Base-by-base conservation (phyloP, 1,140 invertebrate species). In the Rhopalosiphum padi region DNA sequence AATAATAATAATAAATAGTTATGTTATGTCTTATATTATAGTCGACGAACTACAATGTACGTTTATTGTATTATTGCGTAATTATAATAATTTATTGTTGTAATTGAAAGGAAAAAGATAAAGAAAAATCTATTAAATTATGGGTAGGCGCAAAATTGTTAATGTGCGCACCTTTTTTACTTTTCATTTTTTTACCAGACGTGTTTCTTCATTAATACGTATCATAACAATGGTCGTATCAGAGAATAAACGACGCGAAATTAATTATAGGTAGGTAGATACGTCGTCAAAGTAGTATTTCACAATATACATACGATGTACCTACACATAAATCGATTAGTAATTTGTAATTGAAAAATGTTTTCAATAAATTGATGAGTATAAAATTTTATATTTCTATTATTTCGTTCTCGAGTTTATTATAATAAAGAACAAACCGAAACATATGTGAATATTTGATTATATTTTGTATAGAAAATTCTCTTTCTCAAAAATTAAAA, bases 61-160 rank as follows among this genome's bases (percentile, higher is more conserved):
- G 41, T 85, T 88, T 88, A 88, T 88, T 88, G 46, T 88, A 88
- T 35, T 48, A 88, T 53, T 88, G 35, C 7, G 46, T 22, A 88
- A 88, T 53, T 25, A 77, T 77, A n/a, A n/a, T 77, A 15, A 77
- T 77, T n/a, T 77, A 46, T 48, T 87, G 86, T 87, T n/a, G 48
- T 88, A 22, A 88, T 53, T 51, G 87, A 88, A 88, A 88, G 48
- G 48, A 88, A 88, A 51, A 37, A 88, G 25, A 48, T 88, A 53
- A 51, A 51, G 48, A 48, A 51, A 46, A 30, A 46, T 43, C 18
- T 51, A 51, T 88, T 22, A 30, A 88, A 53, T 88, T 18, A 22
- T 53, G 21, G 23, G 23, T 23, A 51, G 46, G 87, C 15, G 87
- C 48, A 35, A 53, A 88, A 25, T 88, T 35, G n/a, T 88, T 51